These are phyloP conservation scores for Proctacanthus coquilletti DNA, from an alignment of 1,140 invertebrate species.

Conservation along the genomic window DNA sequence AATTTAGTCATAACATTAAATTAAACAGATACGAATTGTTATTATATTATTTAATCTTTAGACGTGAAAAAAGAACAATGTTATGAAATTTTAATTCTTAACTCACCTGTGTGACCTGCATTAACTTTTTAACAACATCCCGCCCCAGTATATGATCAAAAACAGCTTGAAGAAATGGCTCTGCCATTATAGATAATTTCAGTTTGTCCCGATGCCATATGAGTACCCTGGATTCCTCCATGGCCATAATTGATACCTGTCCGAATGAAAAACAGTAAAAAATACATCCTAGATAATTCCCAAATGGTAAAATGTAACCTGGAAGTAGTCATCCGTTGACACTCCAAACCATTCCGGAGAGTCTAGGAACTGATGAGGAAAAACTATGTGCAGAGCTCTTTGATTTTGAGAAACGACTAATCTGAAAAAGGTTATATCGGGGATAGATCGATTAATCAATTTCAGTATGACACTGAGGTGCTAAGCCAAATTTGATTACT, in stretches of 20 bases:
- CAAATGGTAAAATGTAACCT: slow-evolving; percentile 39
- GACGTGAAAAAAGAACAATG: neutral
- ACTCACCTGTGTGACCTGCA: slow-evolving; percentile 49
- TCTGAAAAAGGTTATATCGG: slow-evolving; percentile 45
- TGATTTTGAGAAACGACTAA: slow-evolving; percentile 77
- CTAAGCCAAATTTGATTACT: too few relatives aligned
- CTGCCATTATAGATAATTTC: slow-evolving; percentile 66
- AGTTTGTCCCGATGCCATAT: slow-evolving; percentile 77
- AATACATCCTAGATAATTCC: neutral
- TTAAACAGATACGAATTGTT: too few relatives aligned
- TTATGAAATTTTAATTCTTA: neutral
- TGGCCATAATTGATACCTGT: slow-evolving; percentile 78
- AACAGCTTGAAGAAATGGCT: slow-evolving; percentile 69
- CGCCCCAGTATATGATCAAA: slow-evolving; percentile 76
- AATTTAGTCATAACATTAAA: too few relatives aligned
- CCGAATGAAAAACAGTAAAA: slow-evolving; percentile 39
- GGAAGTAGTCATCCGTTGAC: slow-evolving; percentile 74
- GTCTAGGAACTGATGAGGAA: slow-evolving; percentile 81
- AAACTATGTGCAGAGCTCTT: slow-evolving; percentile 71
- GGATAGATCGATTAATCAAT: too few relatives aligned
- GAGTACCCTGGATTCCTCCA: slow-evolving; percentile 71
- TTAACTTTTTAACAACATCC: slow-evolving; percentile 79
- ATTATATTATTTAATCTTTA: neutral
- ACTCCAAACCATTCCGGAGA: slow-evolving; percentile 88
- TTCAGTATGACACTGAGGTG: too few relatives aligned